A percentile compares a stretch with the other conserved stretches of the same genome.
Evolutionary conservation across 2,888 invertebrate genomes (phyloP).

Genomic region (Melanargia galathea): DNA sequence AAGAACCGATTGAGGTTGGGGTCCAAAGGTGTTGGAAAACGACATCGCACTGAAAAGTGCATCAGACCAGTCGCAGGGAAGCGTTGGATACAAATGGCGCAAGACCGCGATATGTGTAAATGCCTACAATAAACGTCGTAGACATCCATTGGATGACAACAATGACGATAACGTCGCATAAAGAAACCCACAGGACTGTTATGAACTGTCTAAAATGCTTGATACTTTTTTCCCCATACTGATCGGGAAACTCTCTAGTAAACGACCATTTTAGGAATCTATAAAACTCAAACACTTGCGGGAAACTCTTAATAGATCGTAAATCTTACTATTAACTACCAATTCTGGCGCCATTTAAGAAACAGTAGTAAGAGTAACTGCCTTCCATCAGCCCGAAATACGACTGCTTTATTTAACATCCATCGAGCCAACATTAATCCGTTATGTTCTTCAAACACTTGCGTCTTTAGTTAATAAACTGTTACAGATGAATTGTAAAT

Average conservation of each 20-base stretch:
- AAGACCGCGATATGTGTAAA: too few species aligned
- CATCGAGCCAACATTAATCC: conserved; percentile 4
- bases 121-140: too few species aligned
- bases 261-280: neutral
- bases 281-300: neutral
- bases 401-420: neutral
- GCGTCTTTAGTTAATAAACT: neutral
- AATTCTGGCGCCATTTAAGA: neutral
- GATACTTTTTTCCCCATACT: neutral
- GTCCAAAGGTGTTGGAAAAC: too few species aligned
- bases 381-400: conserved; percentile 1
- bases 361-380: neutral
- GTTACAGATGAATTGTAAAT: neutral
- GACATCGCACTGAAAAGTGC: too few species aligned
- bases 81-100: too few species aligned
- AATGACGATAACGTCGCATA: too few species aligned
- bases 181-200: too few species aligned
- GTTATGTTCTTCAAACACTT: conserved; percentile 5
- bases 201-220: too few species aligned
- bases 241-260: neutral
- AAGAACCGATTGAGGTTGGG: too few species aligned
- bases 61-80: too few species aligned
- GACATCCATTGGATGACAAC: too few species aligned
- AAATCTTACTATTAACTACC: conserved; percentile 2
- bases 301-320: conserved; percentile 2